A percentile compares a stretch with the other conserved stretches of the same genome.
These are phyloP conservation scores for Ondatra zibethicus DNA, from an alignment of 2,113 vertebrate genomes.

Conservation along the genomic window DNA sequence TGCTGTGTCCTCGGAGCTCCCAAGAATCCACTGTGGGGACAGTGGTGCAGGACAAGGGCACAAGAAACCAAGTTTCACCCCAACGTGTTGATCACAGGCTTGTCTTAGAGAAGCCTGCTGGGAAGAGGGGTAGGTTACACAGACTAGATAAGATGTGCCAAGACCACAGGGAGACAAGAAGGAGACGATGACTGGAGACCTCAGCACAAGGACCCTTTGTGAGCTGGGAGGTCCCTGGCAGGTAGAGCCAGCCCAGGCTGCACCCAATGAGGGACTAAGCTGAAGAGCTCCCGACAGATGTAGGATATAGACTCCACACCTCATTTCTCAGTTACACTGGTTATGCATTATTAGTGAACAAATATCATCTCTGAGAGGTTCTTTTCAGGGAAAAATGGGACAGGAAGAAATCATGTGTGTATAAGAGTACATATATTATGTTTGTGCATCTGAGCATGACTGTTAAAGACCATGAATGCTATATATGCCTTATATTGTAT, in stretches of 20 bases:
- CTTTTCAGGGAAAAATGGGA: not conserved
- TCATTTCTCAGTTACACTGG: no score
- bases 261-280: not conserved
- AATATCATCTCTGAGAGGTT: not conserved
- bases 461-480: not conserved
- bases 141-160: fast-evolving
- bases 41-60: fast-evolving
- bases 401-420: not conserved
- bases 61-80: no score
- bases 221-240: not conserved
- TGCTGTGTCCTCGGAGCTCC: not conserved
- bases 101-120: not conserved
- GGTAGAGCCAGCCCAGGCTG: not conserved
- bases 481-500: not conserved
- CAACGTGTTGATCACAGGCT: fast-evolving
- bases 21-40: fast-evolving
- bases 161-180: not conserved
- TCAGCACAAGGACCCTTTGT: not conserved
- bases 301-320: fast-evolving
- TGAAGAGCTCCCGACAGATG: not conserved
- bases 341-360: not conserved
- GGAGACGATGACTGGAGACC: not conserved
- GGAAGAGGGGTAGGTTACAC: not conserved
- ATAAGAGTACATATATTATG: no score
- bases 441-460: not conserved